These are phyloP conservation scores for Hirtodrosophila confusa DNA, from an alignment of 2,888 invertebrate species.

Conservation along the genomic window DNA sequence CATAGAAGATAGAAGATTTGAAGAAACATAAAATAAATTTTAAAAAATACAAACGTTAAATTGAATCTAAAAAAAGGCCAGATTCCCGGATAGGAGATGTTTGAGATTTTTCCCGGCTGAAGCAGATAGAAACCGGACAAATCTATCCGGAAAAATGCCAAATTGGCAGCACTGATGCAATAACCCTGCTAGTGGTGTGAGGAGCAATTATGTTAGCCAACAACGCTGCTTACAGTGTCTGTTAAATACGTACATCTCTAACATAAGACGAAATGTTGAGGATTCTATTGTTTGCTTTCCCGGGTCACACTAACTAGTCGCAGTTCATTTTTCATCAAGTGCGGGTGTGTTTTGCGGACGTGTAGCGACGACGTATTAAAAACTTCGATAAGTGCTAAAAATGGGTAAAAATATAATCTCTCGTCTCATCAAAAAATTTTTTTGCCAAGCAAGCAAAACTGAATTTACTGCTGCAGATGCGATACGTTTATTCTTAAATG, in stretches of 20 bases:
- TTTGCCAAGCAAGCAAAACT: constrained; percentile 31
- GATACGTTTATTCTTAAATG: constrained; percentile 13
- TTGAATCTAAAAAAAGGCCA: too few species aligned
- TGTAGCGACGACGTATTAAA: constrained; percentile 55
- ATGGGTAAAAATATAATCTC: constrained; percentile 54
- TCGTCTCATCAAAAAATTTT: constrained; percentile 14
- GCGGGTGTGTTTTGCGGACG: constrained; percentile 50
- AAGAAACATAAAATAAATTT: too few species aligned
- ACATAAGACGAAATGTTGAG: background rate
- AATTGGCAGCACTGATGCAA: too few species aligned
- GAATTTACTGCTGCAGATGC: constrained; percentile 17
- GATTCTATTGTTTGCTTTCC: constrained; percentile 7
- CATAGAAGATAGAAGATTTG: too few species aligned
- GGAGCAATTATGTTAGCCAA: constrained; percentile 3
- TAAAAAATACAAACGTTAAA: too few species aligned
- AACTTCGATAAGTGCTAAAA: constrained; percentile 60
- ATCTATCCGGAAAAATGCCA: too few species aligned
- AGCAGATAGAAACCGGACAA: too few species aligned
- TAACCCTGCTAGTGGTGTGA: background rate
- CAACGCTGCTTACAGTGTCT: background rate
- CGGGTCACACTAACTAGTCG: constrained; percentile 47
- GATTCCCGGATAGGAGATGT: too few species aligned
- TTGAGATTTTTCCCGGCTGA: too few species aligned
- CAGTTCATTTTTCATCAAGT: constrained; percentile 45
- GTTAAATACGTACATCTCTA: constrained; percentile 1